These are phyloP conservation scores for Andrena dorsata DNA, from an alignment of 2,888 invertebrate species.

Conservation along the genomic window DNA sequence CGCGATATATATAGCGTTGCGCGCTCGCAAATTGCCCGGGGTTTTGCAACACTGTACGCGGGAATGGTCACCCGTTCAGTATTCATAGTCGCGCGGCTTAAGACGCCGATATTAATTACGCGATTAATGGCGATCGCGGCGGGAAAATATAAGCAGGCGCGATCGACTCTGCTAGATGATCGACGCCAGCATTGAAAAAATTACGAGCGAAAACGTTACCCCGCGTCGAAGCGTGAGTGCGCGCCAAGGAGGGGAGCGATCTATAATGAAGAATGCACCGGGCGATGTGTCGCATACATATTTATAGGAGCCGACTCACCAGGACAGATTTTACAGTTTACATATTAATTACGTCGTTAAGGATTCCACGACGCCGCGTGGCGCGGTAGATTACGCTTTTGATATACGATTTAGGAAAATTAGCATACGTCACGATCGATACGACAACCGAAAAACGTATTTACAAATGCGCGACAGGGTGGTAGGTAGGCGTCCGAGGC, in stretches of 20 bases:
- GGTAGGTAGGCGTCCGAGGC: background rate
- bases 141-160: background rate
- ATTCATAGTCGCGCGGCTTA: conserved; percentile 26
- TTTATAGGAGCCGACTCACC: conserved; percentile 75
- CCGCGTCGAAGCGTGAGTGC: conserved; percentile 5
- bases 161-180: background rate
- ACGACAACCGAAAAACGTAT: conserved; percentile 37
- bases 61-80: conserved; percentile 21
- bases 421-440: conserved; percentile 36
- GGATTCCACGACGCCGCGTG: conserved; percentile 60
- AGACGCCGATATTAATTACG: conserved; percentile 31
- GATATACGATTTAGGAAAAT: conserved; percentile 60
- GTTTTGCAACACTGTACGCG: conserved; percentile 8
- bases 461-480: conserved; percentile 13
- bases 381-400: conserved; percentile 57
- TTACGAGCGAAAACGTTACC: background rate
- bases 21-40: conserved; percentile 7
- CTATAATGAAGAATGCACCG: conserved; percentile 57
- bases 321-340: conserved; percentile 77
- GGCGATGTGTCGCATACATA: conserved; percentile 79
- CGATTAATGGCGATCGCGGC: background rate
- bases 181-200: background rate
- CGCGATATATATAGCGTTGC: background rate
- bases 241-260: conserved; percentile 23
- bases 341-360: conserved; percentile 81